phyloP scores from a whole-genome alignment of 2,888 invertebrate genomes.

The Taphrorychus bicolor region DNA sequence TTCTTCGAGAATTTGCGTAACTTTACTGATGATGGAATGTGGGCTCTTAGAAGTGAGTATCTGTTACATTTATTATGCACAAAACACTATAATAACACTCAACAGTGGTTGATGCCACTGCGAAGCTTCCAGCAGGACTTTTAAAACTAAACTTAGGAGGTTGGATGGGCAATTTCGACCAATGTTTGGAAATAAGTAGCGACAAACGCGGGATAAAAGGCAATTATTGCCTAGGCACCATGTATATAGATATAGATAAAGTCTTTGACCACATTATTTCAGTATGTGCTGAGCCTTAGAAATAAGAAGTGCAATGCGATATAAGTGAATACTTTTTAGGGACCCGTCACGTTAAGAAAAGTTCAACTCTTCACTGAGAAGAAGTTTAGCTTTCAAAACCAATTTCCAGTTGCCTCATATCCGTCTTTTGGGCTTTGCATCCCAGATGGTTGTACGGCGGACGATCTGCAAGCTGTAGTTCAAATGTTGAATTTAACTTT shows the following conservation, averaged over 20 bases:
- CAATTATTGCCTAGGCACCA: slow-evolving; percentile 44
- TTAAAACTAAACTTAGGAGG: slow-evolving; percentile 40
- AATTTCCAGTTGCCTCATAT: slow-evolving; percentile 22
- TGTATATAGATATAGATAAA: slow-evolving; percentile 21
- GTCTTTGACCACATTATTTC: neutral
- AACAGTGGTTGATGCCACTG: slow-evolving; percentile 46
- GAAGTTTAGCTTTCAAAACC: slow-evolving; percentile 19
- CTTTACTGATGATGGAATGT: slow-evolving; percentile 31
- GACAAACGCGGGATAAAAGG: slow-evolving; percentile 36
- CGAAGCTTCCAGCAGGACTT: slow-evolving; percentile 45
- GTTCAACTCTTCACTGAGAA: slow-evolving; percentile 17
- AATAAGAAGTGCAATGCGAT: neutral
- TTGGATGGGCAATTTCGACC: slow-evolving; percentile 45
- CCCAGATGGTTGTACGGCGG: slow-evolving; percentile 18
- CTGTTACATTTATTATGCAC: neutral
- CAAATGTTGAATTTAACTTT: slow-evolving; percentile 11
- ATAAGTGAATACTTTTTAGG: neutral
- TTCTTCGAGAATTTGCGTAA: slow-evolving; percentile 30
- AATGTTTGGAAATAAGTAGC: slow-evolving; percentile 43
- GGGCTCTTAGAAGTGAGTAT: slow-evolving; percentile 40
- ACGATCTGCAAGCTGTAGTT: slow-evolving; percentile 22
- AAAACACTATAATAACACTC: neutral
- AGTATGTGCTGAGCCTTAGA: slow-evolving; percentile 4
- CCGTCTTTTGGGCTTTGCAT: slow-evolving; percentile 35
- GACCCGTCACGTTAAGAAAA: neutral